Conservation (phyloP, 2,113 vertebrate genomes). For the Asarcornis scutulata region DNA sequence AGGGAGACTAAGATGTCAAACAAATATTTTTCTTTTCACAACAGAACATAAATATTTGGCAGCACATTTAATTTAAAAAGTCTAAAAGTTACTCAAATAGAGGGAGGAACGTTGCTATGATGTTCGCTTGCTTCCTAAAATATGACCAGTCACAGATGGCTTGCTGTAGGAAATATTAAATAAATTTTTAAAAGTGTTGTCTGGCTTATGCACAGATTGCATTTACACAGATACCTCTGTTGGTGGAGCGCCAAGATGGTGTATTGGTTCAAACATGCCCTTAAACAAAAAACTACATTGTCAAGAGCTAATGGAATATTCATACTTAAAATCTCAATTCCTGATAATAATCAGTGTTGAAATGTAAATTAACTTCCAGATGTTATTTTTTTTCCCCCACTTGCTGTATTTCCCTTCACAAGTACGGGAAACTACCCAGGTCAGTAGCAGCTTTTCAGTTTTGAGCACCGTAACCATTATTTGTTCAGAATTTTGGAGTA, state of each 20-base stretch:
- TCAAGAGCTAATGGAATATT: slow-evolving; percentile 45
- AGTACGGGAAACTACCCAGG: background rate
- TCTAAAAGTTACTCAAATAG: slow-evolving; percentile 57
- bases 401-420: background rate
- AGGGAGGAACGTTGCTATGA: background rate
- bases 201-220: slow-evolving; percentile 55
- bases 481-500: background rate
- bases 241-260: slow-evolving; percentile 31
- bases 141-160: slow-evolving; percentile 72
- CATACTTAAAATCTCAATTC: slow-evolving; percentile 29
- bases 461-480: background rate
- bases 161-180: slow-evolving; percentile 65
- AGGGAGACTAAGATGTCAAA: slow-evolving; percentile 43
- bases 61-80: slow-evolving; percentile 42
- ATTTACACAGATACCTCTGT: slow-evolving; percentile 55
- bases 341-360: background rate
- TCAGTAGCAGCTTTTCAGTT: background rate
- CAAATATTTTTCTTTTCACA: slow-evolving; percentile 70
- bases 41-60: slow-evolving; percentile 70
- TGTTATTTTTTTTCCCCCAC: too few relatives aligned
- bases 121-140: slow-evolving; percentile 59
- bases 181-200: slow-evolving; percentile 45
- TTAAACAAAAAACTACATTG: slow-evolving; percentile 48
- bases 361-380: too few relatives aligned
- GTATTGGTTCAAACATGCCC: slow-evolving; percentile 8